Base-by-base conservation (phyloP, 2,888 invertebrate genomes). In the Drosophila ustulata region DNA sequence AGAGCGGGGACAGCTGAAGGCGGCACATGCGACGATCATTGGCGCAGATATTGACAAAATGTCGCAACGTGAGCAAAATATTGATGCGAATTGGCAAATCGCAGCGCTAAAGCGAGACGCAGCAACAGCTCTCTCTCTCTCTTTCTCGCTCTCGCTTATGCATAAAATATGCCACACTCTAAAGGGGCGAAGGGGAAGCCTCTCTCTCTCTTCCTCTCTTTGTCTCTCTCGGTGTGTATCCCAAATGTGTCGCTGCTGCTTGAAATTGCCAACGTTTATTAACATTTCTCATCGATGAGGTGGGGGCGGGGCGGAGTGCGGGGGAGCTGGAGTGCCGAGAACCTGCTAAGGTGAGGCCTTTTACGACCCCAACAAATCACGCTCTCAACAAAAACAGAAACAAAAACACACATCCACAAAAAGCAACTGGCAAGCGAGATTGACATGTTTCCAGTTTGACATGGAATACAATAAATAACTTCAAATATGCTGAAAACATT, bases 11-110 rank as follows among this genome's bases (percentile, higher is more conserved):
- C 28, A 26, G 52, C 52, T 37, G 53, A 43, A 52, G 64, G 65
- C 61, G 66, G 71, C 64, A 58, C 50, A 62, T 51, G 73, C 75
- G 78, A 66, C 78, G 79, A 88, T 88, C 88, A 89, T 84, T 82
- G 86, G 80, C 86, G 85, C 88, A 90, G 91, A 91, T 91, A 90
- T 92, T 91, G 92, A 92, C 91, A 90, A 91, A 92, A 91, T 92
- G 91, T 92, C 91, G 89, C 90, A 91, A 91, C 91, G 91, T 92
- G 92, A 78, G 83, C 82, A 83, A 89, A 90, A 90, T 92, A 81
- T 88, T 90, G 86, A 90, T 91, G 87, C 90, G 82, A 77, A 65
- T 84, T 88, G 67, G 82, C 90, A 80, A 77, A 85, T 57, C 66
- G 55, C 39, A 18, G 13, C 39, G 13, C 30, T 30, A 18, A 18